phyloP scores from a whole-genome alignment of 2,113 vertebrate species.

The Ophiodon elongatus region DNA sequence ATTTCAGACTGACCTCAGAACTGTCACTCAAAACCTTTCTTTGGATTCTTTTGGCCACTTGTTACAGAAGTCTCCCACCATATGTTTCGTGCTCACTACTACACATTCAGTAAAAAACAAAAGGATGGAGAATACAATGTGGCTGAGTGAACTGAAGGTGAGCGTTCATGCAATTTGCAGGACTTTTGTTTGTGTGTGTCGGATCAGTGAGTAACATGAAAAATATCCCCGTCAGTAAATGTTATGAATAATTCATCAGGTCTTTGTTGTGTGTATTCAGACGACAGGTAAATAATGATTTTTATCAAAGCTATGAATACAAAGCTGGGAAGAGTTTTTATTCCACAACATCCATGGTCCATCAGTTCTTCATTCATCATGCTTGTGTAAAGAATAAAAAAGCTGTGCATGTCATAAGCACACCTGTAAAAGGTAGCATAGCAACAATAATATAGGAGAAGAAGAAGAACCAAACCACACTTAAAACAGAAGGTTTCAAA shows the following conservation, averaged over 20 bases:
- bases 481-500: not conserved
- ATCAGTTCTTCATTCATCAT: not conserved
- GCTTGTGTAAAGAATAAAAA: not conserved
- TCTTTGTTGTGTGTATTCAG: not conserved
- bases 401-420: not conserved
- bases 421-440: not conserved
- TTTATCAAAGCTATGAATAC: not conserved
- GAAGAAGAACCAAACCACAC: not conserved
- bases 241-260: not conserved
- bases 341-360: not conserved
- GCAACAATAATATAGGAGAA: not conserved
- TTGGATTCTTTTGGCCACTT: not conserved
- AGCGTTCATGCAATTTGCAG: not conserved
- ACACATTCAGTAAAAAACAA: not conserved
- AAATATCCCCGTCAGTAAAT: not conserved
- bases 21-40: not conserved
- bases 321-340: not conserved
- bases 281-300: not conserved
- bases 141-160: not conserved
- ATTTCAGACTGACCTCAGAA: conserved; percentile 7
- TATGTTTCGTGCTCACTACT: not conserved
- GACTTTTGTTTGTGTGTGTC: not conserved
- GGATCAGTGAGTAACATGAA: not conserved
- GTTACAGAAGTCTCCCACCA: not conserved
- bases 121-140: not conserved